A percentile compares a stretch with the other conserved stretches of the same genome.
Evolutionary conservation across 2,797 vertebrate genomes (phyloP).

Genomic region (Champsocephalus esox): DNA sequence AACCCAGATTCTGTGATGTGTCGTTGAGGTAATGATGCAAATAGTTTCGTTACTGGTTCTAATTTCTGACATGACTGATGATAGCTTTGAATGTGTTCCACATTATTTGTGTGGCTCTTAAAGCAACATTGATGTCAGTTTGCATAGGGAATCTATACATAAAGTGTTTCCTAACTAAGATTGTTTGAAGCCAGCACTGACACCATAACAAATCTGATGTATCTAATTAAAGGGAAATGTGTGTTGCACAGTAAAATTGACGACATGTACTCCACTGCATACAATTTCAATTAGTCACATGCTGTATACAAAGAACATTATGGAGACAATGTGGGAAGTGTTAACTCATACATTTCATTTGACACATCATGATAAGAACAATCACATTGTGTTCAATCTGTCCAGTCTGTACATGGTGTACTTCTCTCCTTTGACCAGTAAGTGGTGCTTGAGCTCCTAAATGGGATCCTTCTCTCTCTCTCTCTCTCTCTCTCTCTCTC

Average conservation of each 20-base stretch:
- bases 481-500: not conserved
- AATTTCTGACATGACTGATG: not conserved
- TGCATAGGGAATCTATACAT: not conserved
- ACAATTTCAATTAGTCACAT: constrained; percentile 1
- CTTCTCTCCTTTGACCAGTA: constrained; percentile 69
- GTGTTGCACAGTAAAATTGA: not conserved
- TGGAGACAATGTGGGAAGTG: not conserved
- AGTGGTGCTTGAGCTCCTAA: constrained; percentile 74
- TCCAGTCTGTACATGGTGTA: constrained; percentile 44
- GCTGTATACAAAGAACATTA: not conserved
- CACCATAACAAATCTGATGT: not conserved
- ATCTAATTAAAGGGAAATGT: not conserved
- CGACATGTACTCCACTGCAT: not conserved
- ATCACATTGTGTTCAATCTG: constrained; percentile 3
- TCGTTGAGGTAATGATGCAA: not conserved
- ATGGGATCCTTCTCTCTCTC: constrained; percentile 25
- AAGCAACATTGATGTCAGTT: not conserved
- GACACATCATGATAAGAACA: not conserved
- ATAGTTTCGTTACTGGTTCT: not conserved
- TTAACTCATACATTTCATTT: not conserved
- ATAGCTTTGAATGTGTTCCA: not conserved
- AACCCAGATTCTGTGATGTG: not conserved
- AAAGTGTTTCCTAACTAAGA: not conserved
- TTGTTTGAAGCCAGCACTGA: not conserved
- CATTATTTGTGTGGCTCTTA: not conserved